Evolutionary conservation across 2,113 vertebrate species (phyloP).

Genomic region (Bujurquina vittata): DNA sequence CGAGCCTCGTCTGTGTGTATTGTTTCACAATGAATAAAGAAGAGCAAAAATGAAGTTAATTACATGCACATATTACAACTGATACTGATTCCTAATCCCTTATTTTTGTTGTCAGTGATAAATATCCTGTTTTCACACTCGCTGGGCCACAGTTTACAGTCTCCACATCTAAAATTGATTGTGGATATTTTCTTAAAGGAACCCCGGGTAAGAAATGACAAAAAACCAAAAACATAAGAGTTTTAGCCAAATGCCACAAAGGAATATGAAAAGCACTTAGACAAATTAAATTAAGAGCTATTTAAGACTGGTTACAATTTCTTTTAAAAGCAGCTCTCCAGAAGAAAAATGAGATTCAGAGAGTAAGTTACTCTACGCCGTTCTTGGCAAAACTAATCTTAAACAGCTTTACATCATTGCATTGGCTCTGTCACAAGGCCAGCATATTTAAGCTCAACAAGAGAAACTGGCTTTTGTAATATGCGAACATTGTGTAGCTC

Average conservation of each 20-base stretch:
- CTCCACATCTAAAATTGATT: slow-evolving; percentile 1
- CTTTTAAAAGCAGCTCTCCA: not conserved
- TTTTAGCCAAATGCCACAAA: not conserved
- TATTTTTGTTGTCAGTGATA: not conserved
- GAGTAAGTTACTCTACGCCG: not conserved
- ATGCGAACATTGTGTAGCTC: not conserved
- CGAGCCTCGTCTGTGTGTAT: not conserved
- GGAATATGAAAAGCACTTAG: not conserved
- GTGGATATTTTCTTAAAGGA: not conserved
- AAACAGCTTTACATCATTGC: not conserved
- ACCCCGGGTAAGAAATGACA: not conserved
- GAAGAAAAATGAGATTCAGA: not conserved
- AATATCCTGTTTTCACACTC: not conserved
- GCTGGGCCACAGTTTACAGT: not conserved
- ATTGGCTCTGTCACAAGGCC: not conserved
- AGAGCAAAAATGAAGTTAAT: slow-evolving; percentile 19
- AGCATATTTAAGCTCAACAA: not conserved
- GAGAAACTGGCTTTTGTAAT: not conserved
- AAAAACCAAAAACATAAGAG: not conserved
- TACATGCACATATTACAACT: not conserved
- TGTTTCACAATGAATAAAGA: not conserved
- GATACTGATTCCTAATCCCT: not conserved
- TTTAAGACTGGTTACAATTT: not conserved
- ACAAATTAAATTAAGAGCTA: not conserved
- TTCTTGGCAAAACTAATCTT: not conserved